Percentiles rank a stretch among this genome's conserved stretches.
These are phyloP conservation scores for Parascotia fuliginaria DNA, from an alignment of 2,888 invertebrate species.

Conservation along the genomic window DNA sequence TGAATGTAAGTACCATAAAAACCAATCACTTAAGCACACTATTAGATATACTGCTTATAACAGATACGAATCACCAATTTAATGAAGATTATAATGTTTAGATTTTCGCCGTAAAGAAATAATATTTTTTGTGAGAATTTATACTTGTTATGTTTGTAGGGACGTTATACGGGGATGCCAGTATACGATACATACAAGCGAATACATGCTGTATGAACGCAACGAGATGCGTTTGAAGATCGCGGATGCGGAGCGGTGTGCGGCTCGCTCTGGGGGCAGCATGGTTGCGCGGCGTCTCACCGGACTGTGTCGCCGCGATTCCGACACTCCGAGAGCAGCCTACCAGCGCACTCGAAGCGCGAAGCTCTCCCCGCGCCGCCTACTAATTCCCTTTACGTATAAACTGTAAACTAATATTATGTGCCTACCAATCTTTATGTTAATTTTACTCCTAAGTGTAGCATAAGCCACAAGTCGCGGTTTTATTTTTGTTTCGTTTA, in stretches of 20 bases:
- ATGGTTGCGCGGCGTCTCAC: slow-evolving; percentile 73
- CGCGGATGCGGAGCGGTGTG: slow-evolving; percentile 75
- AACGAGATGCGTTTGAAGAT: slow-evolving; percentile 77
- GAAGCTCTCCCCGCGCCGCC: slow-evolving; percentile 69
- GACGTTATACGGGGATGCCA: background rate
- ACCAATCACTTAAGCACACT: background rate
- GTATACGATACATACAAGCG: slow-evolving; percentile 77
- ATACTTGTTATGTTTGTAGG: too few relatives aligned
- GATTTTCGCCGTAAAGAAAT: too few relatives aligned
- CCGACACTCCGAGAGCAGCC: slow-evolving; percentile 14
- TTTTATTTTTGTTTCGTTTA: background rate
- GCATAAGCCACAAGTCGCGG: slow-evolving; percentile 1
- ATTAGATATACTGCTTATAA: background rate
- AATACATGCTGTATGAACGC: slow-evolving; percentile 78
- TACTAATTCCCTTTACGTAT: slow-evolving; percentile 4
- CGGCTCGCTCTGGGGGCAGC: slow-evolving; percentile 79
- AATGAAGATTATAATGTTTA: too few relatives aligned
- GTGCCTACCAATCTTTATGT: background rate
- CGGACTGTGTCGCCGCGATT: slow-evolving; percentile 59
- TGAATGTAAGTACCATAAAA: background rate
- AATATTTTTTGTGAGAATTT: too few relatives aligned
- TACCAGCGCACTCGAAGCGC: slow-evolving; percentile 34
- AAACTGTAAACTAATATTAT: slow-evolving; percentile 1
- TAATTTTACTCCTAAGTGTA: slow-evolving; percentile 20
- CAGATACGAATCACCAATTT: too few relatives aligned